Evolutionary conservation across 53 echinoderm and acorn worm species (phyloP).

Genomic region (Patiria pectinifera): DNA sequence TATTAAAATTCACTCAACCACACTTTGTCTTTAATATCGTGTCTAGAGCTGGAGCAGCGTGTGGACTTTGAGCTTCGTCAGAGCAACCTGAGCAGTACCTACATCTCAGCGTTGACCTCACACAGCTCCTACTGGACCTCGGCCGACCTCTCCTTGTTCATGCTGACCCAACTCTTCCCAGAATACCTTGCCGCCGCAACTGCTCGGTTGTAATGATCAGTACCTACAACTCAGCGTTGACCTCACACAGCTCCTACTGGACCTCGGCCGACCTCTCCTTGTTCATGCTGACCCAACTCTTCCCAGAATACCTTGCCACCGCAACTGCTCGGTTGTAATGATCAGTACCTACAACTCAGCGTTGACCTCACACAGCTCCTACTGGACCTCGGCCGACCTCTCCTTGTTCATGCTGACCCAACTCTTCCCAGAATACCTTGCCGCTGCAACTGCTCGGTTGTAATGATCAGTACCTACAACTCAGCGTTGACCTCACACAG

Average conservation of each 20-base stretch:
- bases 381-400: conserved; percentile 88
- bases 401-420: conserved; percentile 87
- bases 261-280: conserved; percentile 82
- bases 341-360: conserved; percentile 90
- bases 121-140: conserved; percentile 98
- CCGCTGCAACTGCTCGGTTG: not conserved
- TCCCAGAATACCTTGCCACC: conserved; percentile 79
- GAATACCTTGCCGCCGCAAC: conserved; percentile 63
- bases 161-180: conserved; percentile 89
- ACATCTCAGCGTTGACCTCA: conserved; percentile 94
- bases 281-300: conserved; percentile 86
- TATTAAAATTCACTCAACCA: not conserved
- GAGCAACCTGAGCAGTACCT: conserved; percentile 84
- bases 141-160: conserved; percentile 80
- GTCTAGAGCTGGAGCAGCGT: conserved; percentile 89
- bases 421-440: conserved; percentile 85
- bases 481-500: conserved; percentile 96
- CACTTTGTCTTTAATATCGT: not conserved
- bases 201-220: conserved; percentile 58
- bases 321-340: conserved; percentile 9
- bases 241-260: conserved; percentile 97
- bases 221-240: conserved; percentile 89
- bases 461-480: conserved; percentile 79
- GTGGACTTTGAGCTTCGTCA: conserved; percentile 94
- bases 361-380: conserved; percentile 91